phyloP scores from a whole-genome alignment of 2,888 invertebrate genomes.

The Trypoxylon attenuatum region DNA sequence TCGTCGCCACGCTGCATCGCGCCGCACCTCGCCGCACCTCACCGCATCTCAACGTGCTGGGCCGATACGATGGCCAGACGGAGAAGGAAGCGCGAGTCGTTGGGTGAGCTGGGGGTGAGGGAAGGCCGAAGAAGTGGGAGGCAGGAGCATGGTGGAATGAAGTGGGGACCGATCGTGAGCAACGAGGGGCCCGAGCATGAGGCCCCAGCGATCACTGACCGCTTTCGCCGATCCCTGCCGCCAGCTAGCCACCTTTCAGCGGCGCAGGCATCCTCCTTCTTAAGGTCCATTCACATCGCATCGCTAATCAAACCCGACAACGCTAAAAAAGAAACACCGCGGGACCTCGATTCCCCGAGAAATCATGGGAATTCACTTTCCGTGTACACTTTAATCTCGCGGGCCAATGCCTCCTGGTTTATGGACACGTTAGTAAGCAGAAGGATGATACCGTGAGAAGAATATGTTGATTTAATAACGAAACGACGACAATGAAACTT shows the following conservation, averaged over 20 bases:
- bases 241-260: conserved; percentile 61
- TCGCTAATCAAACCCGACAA: conserved; percentile 55
- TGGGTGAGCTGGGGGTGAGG: conserved; percentile 13
- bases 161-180: conserved; percentile 53
- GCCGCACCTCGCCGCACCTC: too few relatives aligned
- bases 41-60: too few relatives aligned
- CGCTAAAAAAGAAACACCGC: conserved; percentile 35
- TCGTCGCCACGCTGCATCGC: too few relatives aligned
- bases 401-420: neutral
- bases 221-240: conserved; percentile 60
- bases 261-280: conserved; percentile 58
- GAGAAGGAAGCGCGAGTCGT: conserved; percentile 15
- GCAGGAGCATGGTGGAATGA: conserved; percentile 6
- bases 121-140: conserved; percentile 26
- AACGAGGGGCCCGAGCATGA: conserved; percentile 54
- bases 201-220: conserved; percentile 64
- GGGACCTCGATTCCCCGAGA: conserved; percentile 39
- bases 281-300: conserved; percentile 58
- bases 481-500: neutral
- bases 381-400: conserved; percentile 18
- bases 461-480: neutral
- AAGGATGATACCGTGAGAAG: too few relatives aligned
- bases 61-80: conserved; percentile 1
- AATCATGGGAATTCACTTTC: conserved; percentile 49
- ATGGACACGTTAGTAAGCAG: neutral